Evolutionary conservation across 1,140 invertebrate genomes (phyloP).

Genomic region (Holotrichia oblita): DNA sequence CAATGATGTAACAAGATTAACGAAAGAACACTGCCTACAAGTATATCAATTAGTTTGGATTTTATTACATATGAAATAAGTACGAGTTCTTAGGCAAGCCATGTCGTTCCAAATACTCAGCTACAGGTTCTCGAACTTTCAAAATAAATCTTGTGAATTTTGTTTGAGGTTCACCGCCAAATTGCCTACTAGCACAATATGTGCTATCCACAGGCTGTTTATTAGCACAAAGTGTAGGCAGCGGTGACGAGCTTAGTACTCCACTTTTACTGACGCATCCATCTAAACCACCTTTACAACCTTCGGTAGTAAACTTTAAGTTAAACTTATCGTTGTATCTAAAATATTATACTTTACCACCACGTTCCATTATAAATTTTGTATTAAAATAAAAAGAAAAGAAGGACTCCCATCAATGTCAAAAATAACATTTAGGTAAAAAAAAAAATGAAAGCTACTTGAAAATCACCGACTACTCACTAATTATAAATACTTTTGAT

Average conservation of each 20-base stretch:
- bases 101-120: conserved; percentile 39
- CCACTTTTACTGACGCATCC: conserved; percentile 19
- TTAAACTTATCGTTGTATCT: conserved; percentile 20
- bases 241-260: neutral
- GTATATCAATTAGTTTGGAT: conserved; percentile 36
- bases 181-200: conserved; percentile 4
- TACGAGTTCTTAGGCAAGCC: conserved; percentile 53
- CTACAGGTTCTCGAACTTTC: conserved; percentile 36
- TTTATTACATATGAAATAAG: conserved; percentile 40
- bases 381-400: neutral
- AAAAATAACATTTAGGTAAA: neutral
- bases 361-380: conserved; percentile 31
- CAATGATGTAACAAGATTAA: conserved; percentile 51
- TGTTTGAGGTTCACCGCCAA: conserved; percentile 9
- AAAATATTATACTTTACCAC: conserved; percentile 27
- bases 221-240: neutral
- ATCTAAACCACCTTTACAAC: neutral
- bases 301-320: conserved; percentile 23
- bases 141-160: conserved; percentile 8
- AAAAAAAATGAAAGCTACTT: conserved; percentile 23
- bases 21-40: conserved; percentile 54
- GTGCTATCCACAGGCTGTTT: conserved; percentile 1
- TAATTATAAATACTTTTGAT: neutral
- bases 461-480: conserved; percentile 10
- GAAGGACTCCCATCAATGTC: conserved; percentile 5